phyloP scores from a whole-genome alignment of 1,140 invertebrate genomes.

The Oppia nitens region DNA sequence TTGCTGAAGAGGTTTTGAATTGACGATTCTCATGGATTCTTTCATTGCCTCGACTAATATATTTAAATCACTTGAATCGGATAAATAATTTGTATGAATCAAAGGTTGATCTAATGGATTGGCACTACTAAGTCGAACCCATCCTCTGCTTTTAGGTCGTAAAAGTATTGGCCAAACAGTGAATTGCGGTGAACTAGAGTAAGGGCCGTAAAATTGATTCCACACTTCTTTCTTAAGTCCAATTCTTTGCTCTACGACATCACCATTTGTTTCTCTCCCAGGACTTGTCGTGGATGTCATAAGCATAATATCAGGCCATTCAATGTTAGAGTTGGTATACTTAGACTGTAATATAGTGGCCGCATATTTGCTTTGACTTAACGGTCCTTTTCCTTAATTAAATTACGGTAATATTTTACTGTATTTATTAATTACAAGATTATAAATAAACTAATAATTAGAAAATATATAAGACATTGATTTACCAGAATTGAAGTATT shows the following conservation, averaged over 20 bases:
- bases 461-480: too few relatives aligned
- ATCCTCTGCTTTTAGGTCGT: conserved; percentile 51
- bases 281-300: not conserved
- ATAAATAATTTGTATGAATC: conserved; percentile 65
- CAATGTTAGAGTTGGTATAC: not conserved
- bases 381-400: too few relatives aligned
- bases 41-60: conserved; percentile 6
- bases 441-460: too few relatives aligned
- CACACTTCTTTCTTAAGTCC: conserved; percentile 38
- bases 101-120: conserved; percentile 53
- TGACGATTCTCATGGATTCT: conserved; percentile 4
- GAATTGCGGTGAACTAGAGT: conserved; percentile 36
- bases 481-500: conserved; percentile 10
- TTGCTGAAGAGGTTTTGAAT: conserved; percentile 23
- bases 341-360: conserved; percentile 7
- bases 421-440: too few relatives aligned
- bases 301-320: conserved; percentile 7
- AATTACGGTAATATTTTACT: too few relatives aligned
- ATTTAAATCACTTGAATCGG: conserved; percentile 40
- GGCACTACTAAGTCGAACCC: conserved; percentile 46
- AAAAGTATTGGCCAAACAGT: conserved; percentile 48
- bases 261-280: not conserved
- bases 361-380: not conserved
- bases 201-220: conserved; percentile 14
- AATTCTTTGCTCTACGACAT: not conserved